These are phyloP conservation scores for Sternotherus odoratus DNA, from an alignment of 2,797 vertebrate species.

Conservation along the genomic window DNA sequence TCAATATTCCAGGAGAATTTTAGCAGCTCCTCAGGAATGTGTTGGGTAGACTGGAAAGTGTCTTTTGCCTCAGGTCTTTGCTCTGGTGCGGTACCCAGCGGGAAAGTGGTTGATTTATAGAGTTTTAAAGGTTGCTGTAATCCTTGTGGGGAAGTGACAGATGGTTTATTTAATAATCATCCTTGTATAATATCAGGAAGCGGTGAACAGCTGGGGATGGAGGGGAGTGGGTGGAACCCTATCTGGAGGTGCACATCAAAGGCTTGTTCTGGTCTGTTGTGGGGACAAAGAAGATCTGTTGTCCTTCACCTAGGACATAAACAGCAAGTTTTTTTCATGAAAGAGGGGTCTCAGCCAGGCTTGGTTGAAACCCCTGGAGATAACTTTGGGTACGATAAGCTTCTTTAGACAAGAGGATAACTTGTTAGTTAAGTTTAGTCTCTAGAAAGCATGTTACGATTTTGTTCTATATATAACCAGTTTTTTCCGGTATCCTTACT, in stretches of 20 bases:
- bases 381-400: background rate
- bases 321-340: background rate
- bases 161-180: background rate
- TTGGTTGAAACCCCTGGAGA: background rate
- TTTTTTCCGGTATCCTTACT: no score
- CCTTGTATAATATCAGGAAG: background rate
- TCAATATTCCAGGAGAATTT: background rate
- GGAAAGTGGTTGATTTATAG: background rate
- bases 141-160: background rate
- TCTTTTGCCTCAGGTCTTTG: background rate
- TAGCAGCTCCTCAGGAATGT: background rate
- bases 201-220: background rate
- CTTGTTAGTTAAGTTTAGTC: no score
- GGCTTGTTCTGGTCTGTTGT: background rate
- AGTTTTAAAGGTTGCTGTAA: background rate
- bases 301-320: background rate
- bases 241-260: background rate
- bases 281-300: background rate
- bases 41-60: background rate
- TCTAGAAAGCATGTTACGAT: no score
- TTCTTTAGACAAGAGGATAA: no score
- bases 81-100: background rate
- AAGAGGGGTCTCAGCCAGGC: background rate
- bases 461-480: no score
- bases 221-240: background rate